Evolutionary conservation across 2,797 vertebrate species (phyloP).

Genomic region (Neomorphus geoffroyi): DNA sequence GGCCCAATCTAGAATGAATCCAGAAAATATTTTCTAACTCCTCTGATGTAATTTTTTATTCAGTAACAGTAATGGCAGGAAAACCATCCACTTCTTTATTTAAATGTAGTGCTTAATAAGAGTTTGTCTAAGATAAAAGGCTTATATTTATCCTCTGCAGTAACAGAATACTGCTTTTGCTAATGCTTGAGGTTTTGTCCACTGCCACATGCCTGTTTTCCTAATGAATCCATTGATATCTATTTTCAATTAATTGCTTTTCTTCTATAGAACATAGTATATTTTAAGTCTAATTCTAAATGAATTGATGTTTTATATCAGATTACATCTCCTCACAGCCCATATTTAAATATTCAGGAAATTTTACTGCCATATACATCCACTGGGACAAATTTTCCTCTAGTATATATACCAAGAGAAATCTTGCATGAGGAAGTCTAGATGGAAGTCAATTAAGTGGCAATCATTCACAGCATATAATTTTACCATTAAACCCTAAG

Average conservation of each 20-base stretch:
- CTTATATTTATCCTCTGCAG: background rate
- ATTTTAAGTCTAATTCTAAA: background rate
- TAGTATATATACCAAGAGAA: background rate
- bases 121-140: background rate
- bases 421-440: constrained; percentile 4
- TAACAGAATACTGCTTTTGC: background rate
- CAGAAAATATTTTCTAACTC: background rate
- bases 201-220: background rate
- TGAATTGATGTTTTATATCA: background rate
- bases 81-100: background rate
- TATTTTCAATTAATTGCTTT: constrained; percentile 1
- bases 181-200: background rate
- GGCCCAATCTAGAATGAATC: background rate
- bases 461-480: constrained; percentile 12
- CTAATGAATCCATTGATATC: background rate
- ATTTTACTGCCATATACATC: background rate
- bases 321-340: background rate
- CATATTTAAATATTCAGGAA: constrained; percentile 3
- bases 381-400: constrained; percentile 22
- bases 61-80: background rate
- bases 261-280: background rate
- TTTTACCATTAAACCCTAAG: constrained; percentile 22
- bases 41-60: background rate
- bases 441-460: constrained; percentile 33
- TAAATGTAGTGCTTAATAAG: background rate